Evolutionary conservation across 2,888 invertebrate species (phyloP).

Genomic region (Aporophyla nigra): DNA sequence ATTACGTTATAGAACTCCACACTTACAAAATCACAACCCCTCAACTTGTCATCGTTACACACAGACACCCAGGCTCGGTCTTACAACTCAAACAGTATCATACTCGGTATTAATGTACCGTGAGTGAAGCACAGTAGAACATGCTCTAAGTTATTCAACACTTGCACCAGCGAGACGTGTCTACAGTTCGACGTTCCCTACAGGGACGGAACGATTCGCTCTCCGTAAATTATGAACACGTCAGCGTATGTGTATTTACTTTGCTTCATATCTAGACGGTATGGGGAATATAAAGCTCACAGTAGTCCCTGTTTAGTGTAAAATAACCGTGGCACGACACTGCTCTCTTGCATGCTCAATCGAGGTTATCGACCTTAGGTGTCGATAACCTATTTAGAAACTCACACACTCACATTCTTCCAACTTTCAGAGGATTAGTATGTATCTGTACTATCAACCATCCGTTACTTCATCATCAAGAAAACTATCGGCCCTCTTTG

Average conservation of each 20-base stretch:
- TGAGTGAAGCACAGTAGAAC: slow-evolving; percentile 57
- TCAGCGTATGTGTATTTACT: slow-evolving; percentile 26
- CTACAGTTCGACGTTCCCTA: slow-evolving; percentile 59
- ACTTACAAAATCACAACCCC: slow-evolving; percentile 19
- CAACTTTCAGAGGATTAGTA: background rate
- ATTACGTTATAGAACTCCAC: background rate
- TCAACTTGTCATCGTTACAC: background rate
- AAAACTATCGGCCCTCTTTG: background rate
- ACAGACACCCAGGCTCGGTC: slow-evolving; percentile 1
- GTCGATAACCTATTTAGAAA: background rate
- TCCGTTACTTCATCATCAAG: background rate
- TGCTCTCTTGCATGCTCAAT: background rate
- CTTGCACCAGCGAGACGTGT: slow-evolving; percentile 57
- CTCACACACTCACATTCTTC: background rate
- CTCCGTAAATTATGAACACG: slow-evolving; percentile 54
- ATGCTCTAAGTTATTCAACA: slow-evolving; percentile 66
- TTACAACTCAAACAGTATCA: slow-evolving; percentile 54
- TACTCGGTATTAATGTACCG: slow-evolving; percentile 61
- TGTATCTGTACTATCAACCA: background rate
- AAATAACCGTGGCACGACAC: background rate
- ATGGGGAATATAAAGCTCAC: background rate
- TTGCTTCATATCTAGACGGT: slow-evolving; percentile 15
- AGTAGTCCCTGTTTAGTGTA: background rate
- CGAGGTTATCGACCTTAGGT: background rate
- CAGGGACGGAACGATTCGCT: slow-evolving; percentile 44